Base-by-base conservation (phyloP, 1,140 invertebrate genomes). In the Drosophila hydei region DNA sequence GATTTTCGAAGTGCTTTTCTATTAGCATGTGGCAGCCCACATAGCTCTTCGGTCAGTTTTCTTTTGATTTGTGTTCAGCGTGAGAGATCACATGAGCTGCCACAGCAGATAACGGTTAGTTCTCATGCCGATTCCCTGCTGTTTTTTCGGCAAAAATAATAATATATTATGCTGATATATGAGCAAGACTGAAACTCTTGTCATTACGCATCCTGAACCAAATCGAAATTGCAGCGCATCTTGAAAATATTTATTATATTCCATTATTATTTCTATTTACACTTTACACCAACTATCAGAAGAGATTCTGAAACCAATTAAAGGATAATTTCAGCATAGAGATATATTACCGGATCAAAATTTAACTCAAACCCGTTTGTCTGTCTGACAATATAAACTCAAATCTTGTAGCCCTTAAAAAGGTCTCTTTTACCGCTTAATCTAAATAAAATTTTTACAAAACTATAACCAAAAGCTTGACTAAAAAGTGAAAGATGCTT, bases 11-110 rank as follows among this genome's bases (percentile, higher is more conserved):
- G 77, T 77, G 77, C 69, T 87, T 87, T 78, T 78, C 81, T 75
- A 87, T 87, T 87, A 87, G 77, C 83, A 75, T 59, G 50, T 63
- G 72, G 55, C 50, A 72, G 69, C 69, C 81, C 76, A 84, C 79
- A 84, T 78, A 47, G 50, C 48, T 40, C 11, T 4, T 9, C 36
- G 50, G 16, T 40, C 54, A 72, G 33, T 54, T 60, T 61, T 69
- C 33, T 64, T 69, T 56, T 56, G 81, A 85, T 87, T 80, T 85
- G 77, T 85, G 81, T 61, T 69, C 62, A 74, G 61, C 47, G 16
- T 33, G 33, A 52, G 42, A 71, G 69, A 80, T 80, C 77, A 85
- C 81, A 74, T 87, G 81, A 67, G 70, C 71, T 27, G 23, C 45
- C 59, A 19, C 47, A 23, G 7, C n/a, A 19, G 60, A 64, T 75